phyloP scores from a whole-genome alignment of 2,113 vertebrate genomes.

The Leptobrachium leishanense region DNA sequence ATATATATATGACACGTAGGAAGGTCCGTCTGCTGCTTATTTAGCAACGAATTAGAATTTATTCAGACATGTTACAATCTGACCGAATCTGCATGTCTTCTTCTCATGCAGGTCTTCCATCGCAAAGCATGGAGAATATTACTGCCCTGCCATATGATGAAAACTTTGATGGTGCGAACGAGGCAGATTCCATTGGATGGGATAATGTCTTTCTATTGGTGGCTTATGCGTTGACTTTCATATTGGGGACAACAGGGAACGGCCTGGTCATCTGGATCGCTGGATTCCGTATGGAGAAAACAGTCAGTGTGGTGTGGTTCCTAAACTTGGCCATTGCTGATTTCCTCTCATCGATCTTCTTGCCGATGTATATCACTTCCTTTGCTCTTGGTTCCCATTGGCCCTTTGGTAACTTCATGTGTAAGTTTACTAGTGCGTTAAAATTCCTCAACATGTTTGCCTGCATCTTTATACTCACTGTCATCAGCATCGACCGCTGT shows the following conservation, averaged over 20 bases:
- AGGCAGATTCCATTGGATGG: no score
- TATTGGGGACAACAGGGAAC: slow-evolving; percentile 42
- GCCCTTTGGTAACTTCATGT: slow-evolving; percentile 83
- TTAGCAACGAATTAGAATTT: no score
- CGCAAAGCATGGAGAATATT: no score
- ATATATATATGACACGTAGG: no score
- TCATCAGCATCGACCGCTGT: slow-evolving; percentile 50
- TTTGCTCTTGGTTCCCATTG: slow-evolving; percentile 80
- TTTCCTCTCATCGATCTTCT: slow-evolving; percentile 77
- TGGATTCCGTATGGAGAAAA: slow-evolving; percentile 78
- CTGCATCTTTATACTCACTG: slow-evolving; percentile 80
- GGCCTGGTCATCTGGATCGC: slow-evolving; percentile 64
- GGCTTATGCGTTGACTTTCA: no score
- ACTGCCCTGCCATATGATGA: no score
- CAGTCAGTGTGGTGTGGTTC: slow-evolving; percentile 80
- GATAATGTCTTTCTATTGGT: no score
- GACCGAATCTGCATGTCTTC: no score
- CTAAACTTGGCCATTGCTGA: slow-evolving; percentile 83
- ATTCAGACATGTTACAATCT: no score
- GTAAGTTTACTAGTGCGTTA: slow-evolving; percentile 78
- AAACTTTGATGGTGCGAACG: no score
- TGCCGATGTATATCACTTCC: slow-evolving; percentile 79
- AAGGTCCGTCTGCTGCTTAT: no score
- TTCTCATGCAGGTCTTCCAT: no score
- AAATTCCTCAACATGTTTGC: slow-evolving; percentile 87